Conservation (phyloP, 2,888 invertebrate genomes). For the Leucophora obtusa region DNA sequence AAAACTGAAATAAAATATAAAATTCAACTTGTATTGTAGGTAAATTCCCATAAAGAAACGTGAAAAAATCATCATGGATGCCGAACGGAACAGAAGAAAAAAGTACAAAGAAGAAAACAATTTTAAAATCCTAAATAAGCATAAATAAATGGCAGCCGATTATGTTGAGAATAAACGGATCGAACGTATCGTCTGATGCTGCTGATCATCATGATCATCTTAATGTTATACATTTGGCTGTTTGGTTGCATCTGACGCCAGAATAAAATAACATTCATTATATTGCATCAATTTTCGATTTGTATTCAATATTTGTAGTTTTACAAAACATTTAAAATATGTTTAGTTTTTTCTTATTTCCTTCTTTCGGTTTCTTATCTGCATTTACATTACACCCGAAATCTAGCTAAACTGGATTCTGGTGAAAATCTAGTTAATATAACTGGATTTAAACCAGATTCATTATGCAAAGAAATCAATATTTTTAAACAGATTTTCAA, state of each 20-base stretch:
- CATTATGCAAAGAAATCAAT: too few species aligned
- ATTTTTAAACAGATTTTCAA: too few species aligned
- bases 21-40: slow-evolving; percentile 45
- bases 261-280: slow-evolving; percentile 31
- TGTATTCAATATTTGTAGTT: slow-evolving; percentile 35
- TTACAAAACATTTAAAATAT: slow-evolving; percentile 46
- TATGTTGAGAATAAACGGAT: slow-evolving; percentile 42
- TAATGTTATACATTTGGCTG: slow-evolving; percentile 18
- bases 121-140: slow-evolving; percentile 52
- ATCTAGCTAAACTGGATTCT: too few species aligned
- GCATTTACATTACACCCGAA: too few species aligned
- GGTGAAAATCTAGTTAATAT: too few species aligned
- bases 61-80: slow-evolving; percentile 53
- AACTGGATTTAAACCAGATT: too few species aligned
- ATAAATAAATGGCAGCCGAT: slow-evolving; percentile 58
- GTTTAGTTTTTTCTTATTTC: not conserved
- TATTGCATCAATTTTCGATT: slow-evolving; percentile 34
- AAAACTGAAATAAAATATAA: not conserved
- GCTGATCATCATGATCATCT: not conserved
- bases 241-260: slow-evolving; percentile 42
- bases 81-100: slow-evolving; percentile 13
- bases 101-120: slow-evolving; percentile 41
- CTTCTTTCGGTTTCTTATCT: not conserved
- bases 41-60: slow-evolving; percentile 44
- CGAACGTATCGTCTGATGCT: slow-evolving; percentile 7